Evolutionary conservation across 2,797 vertebrate genomes (phyloP).

Genomic region (Mormyrus proboscirostris): DNA sequence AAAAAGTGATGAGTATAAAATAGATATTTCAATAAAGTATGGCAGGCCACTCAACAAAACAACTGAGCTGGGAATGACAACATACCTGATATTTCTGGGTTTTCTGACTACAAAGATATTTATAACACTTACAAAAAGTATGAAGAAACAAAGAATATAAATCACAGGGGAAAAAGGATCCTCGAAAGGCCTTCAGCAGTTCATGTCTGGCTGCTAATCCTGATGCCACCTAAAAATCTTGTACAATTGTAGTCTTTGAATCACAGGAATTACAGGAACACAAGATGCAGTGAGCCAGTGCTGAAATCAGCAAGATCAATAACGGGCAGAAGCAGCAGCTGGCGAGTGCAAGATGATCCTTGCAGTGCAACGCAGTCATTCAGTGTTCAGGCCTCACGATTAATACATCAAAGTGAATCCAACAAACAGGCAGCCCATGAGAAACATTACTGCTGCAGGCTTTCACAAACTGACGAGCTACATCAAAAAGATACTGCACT

Average conservation of each 20-base stretch:
- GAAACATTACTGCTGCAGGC: neutral
- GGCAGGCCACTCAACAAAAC: neutral
- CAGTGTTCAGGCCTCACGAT: neutral
- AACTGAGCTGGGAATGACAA: neutral
- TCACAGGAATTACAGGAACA: neutral
- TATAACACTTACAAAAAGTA: neutral
- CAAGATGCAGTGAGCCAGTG: neutral
- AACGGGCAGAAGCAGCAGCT: neutral
- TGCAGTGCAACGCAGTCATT: neutral
- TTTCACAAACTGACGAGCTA: neutral
- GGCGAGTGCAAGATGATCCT: neutral
- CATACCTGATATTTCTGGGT: neutral
- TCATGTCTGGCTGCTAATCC: neutral
- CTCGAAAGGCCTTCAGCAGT: neutral
- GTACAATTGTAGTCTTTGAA: neutral
- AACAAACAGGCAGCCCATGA: neutral
- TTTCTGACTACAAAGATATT: neutral
- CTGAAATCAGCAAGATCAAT: neutral
- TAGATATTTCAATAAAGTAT: neutral
- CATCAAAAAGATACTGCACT: neutral
- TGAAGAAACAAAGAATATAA: neutral
- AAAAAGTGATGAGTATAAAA: neutral
- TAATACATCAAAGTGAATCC: neutral
- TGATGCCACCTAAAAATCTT: neutral
- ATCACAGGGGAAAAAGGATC: neutral